Base-by-base conservation (phyloP, 2,797 vertebrate species). In the Botia almorhae region DNA sequence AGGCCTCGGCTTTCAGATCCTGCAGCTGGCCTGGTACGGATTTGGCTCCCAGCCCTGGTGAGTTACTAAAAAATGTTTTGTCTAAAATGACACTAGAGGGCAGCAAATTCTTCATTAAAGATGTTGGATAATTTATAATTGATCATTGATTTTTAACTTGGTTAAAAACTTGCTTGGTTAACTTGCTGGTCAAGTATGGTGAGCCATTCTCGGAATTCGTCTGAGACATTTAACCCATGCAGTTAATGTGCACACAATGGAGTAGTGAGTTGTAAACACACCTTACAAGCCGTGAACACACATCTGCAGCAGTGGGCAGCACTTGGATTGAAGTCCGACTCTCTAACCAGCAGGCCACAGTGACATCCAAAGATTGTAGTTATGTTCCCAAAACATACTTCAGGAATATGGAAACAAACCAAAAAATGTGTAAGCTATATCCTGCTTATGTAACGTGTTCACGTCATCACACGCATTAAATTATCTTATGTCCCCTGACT, bases 41-140 rank as follows among this genome's bases (percentile, higher is more conserved):
- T 97, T 97, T 1, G 96, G 96, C 46, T 97, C 96, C 0, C 96
- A 97, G 90, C 96, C 95, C 77, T 97, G 96, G 96, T 97, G 82
- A 96, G 96, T 92, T 67, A 21, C 19, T 0, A 6, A 2, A 19
- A 39, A 13, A 16, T 4, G 26, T 8, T 29, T 77, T 14, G 21
- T 33, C 43, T 33, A 16, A n/a, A 68, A 50, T 21, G 4, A 43
- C 80, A 69, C 26, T 51, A 81, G 74, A 76, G 53, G 63, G 71
- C 70, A 75, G 74, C 19, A 51, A 36, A 19, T 7, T 23, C 63
- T 69, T 50, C 12, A 17, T 50, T 39, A 61, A 36, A 36, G 2
- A 36, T 36, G 36, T 36, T 36, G 36, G 0, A 61, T 4, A 16
- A 17, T 46, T 39, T 33, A 14, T 55, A 5, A n/a, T 48, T 23